These are phyloP conservation scores for Emys orbicularis DNA, from an alignment of 2,797 vertebrate species.

Conservation along the genomic window DNA sequence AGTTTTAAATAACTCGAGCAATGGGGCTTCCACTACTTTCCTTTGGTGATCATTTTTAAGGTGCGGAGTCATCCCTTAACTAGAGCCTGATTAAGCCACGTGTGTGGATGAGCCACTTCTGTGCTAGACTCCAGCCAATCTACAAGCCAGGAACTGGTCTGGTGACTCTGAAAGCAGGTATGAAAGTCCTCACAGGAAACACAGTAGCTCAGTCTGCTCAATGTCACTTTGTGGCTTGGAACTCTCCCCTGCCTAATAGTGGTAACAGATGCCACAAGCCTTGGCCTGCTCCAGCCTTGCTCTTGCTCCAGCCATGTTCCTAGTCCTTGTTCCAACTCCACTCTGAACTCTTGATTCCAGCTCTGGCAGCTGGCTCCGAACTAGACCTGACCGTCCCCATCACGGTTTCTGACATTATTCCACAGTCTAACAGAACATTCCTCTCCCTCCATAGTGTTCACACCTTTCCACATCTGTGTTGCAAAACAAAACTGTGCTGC, in stretches of 20 bases:
- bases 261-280: background rate
- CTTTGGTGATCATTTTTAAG: background rate
- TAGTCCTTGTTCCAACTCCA: background rate
- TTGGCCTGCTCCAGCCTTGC: background rate
- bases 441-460: background rate
- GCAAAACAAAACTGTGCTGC: background rate
- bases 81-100: background rate
- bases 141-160: background rate
- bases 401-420: fast-evolving
- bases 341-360: background rate
- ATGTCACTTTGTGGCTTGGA: background rate
- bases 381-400: background rate
- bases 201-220: background rate
- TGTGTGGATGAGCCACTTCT: background rate
- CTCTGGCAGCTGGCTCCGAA: background rate
- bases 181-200: background rate
- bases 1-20: background rate
- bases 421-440: fast-evolving
- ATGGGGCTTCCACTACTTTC: background rate
- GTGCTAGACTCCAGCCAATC: background rate
- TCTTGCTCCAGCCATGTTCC: background rate
- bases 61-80: background rate
- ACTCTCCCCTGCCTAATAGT: background rate
- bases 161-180: background rate
- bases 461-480: background rate